Conservation (phyloP, 2,113 vertebrate genomes). For the Lophochroa leadbeateri region DNA sequence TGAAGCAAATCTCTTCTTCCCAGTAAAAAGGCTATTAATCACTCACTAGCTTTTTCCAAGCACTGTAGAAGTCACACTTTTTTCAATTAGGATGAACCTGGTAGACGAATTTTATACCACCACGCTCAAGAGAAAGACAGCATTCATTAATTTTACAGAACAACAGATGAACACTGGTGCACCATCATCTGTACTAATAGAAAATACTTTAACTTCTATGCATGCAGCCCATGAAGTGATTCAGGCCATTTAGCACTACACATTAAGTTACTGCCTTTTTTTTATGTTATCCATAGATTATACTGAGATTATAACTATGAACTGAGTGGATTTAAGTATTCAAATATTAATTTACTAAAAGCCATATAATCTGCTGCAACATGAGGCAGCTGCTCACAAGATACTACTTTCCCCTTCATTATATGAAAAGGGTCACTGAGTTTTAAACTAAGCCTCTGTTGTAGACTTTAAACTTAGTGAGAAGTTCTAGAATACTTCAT, state of each 20-base stretch:
- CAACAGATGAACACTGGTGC: neutral
- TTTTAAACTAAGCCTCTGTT: neutral
- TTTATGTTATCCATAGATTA: neutral
- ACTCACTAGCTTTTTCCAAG: neutral
- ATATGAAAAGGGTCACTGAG: neutral
- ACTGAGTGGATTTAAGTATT: neutral
- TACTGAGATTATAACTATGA: neutral
- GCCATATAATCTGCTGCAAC: neutral
- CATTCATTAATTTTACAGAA: neutral
- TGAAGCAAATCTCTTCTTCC: neutral
- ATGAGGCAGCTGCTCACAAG: neutral
- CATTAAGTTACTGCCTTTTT: neutral
- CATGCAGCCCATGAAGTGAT: neutral
- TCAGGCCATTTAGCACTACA: neutral
- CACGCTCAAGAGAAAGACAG: neutral
- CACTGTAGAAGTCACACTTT: neutral
- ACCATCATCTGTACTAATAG: neutral
- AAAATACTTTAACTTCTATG: neutral
- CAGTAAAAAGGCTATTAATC: neutral
- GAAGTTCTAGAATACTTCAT: neutral
- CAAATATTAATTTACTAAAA: neutral
- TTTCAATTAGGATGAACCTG: neutral
- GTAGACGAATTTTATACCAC: neutral
- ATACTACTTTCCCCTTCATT: neutral
- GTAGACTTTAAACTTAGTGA: neutral